Percentiles rank a stretch among this genome's conserved stretches.
Conservation (phyloP, 2,797 vertebrate genomes). For the Propithecus deckenii region DNA sequence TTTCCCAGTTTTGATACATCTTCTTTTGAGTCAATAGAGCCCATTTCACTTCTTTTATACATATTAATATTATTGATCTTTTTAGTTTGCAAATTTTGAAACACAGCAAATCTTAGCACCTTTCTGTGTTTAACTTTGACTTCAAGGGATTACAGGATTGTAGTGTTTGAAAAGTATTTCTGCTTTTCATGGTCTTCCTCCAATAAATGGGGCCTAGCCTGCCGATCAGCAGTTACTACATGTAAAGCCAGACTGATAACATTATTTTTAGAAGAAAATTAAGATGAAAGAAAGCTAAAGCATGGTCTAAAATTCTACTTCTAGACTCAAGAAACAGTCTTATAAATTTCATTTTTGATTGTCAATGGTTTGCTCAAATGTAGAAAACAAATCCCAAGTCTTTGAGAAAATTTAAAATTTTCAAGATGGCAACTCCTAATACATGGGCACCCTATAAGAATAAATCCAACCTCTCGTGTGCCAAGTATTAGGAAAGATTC, state of each 20-base stretch:
- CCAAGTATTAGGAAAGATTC: background rate
- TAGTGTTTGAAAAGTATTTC: background rate
- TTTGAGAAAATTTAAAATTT: slow-evolving; percentile 24
- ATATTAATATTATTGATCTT: background rate
- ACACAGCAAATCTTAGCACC: background rate
- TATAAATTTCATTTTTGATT: slow-evolving; percentile 42
- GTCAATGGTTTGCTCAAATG: background rate
- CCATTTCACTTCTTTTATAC: background rate
- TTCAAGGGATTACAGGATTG: background rate
- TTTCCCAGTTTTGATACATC: background rate
- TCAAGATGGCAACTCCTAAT: background rate
- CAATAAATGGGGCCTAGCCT: background rate
- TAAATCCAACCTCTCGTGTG: background rate
- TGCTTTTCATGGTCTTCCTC: background rate
- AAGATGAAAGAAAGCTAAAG: slow-evolving; percentile 17
- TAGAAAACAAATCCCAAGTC: slow-evolving; percentile 10
- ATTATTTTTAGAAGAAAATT: slow-evolving; percentile 34
- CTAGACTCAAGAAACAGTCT: background rate
- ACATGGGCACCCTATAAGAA: background rate
- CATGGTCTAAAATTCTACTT: slow-evolving; percentile 17
- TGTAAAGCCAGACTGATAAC: background rate
- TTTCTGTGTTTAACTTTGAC: background rate
- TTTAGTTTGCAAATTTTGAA: background rate
- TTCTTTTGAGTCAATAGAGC: background rate
- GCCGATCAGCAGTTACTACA: background rate